Evolutionary conservation across 1,140 invertebrate species (phyloP).

Genomic region (Rhizoglyphus robini): DNA sequence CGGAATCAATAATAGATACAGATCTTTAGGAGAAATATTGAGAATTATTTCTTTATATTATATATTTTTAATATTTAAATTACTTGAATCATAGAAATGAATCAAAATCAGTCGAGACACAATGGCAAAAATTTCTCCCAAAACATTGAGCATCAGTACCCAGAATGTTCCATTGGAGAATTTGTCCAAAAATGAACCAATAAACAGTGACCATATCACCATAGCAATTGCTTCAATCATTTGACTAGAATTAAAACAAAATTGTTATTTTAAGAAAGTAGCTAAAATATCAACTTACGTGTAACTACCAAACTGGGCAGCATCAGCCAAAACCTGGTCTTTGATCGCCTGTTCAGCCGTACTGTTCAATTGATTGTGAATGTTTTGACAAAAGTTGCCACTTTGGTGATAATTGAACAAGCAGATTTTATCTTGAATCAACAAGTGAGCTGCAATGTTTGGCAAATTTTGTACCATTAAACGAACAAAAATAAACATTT

Average conservation of each 20-base stretch:
- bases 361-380: background rate
- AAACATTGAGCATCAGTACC: background rate
- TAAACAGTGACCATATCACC: slow-evolving; percentile 10
- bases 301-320: background rate
- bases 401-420: background rate
- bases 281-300: background rate
- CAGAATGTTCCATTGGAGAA: background rate
- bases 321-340: background rate
- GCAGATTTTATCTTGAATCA: background rate
- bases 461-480: background rate
- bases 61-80: no score
- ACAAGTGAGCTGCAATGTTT: background rate
- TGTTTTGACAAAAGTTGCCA: background rate
- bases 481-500: background rate
- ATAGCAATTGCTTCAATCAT: background rate
- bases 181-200: slow-evolving; percentile 8
- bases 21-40: no score
- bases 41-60: no score
- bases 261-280: background rate
- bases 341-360: background rate
- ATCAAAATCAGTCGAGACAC: background rate
- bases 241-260: background rate
- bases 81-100: background rate
- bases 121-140: background rate
- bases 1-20: background rate